Base-by-base conservation (phyloP, 2,888 invertebrate genomes). In the Metellina segmentata region DNA sequence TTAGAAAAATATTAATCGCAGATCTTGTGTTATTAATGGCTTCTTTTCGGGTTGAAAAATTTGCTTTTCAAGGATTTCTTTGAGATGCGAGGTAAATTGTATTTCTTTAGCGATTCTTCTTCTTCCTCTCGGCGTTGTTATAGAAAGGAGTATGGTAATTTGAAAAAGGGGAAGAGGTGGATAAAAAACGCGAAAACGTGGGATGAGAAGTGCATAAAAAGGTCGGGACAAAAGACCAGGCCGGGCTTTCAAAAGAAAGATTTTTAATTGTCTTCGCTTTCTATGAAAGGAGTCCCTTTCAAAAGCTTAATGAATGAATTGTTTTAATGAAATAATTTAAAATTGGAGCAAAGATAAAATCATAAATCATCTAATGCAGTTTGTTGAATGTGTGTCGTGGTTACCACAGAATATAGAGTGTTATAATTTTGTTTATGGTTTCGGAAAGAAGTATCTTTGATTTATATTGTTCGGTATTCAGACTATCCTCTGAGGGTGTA, bases 1-100 rank as follows among this genome's bases (percentile, higher is more conserved):
- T 52, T 70, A 20, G n/a, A 89, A 81, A 89, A 89, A 82, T 51
- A 75, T 75, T 82, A 89, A 89, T 89, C 82, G 53, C 34, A 70
- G 48, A 75, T 82, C 70, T 77, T 82, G 52, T 71, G 51, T 79
- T 89, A 70, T 82, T 81, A 70, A 82, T 82, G 82, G 75, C 61
- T 81, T 77, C 61, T 74, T 82, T 82, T 89, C 69, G 13, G 61
- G 61, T 48, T 13, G 61, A 77, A 61, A 72, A 85, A 61, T 85
- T 75, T 74, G 53, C 34, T 75, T n/a, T 34, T 51, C 19, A 6
- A 16, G 20, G 69, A 51, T 85, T 85, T 85, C 61, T 61, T 85
- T 85, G 20, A 20, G 49, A 48, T 13, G 72, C 74, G 61, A 34
- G 77, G 49, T 48, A 74, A 83, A 83, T 52, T 74, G 61, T 53